A percentile compares a stretch with the other conserved stretches of the same genome.
Evolutionary conservation across 2,888 invertebrate genomes (phyloP).

Genomic region (Congeria kusceri): DNA sequence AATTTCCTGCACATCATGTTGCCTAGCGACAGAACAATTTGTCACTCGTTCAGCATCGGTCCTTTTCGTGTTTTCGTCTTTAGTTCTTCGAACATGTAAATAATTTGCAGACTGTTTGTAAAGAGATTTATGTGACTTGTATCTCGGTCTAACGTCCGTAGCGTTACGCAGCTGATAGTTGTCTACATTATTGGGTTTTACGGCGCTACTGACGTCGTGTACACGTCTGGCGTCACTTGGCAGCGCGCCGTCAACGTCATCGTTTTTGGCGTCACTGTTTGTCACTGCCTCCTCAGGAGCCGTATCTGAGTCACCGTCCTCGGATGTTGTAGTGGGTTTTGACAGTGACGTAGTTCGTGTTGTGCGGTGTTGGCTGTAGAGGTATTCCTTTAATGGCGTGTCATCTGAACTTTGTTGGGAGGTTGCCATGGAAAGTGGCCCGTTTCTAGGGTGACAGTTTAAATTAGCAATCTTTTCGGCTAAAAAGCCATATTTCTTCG

Average conservation of each 20-base stretch:
- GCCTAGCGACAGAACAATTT: too few species aligned
- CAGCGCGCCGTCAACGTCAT: neutral
- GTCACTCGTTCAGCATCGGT: too few species aligned
- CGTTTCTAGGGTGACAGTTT: too few species aligned
- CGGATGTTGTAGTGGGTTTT: neutral
- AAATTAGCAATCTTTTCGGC: constrained; percentile 13
- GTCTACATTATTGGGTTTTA: neutral
- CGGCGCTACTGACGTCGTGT: neutral
- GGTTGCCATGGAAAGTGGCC: neutral
- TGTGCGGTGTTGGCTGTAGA: neutral
- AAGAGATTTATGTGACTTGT: neutral
- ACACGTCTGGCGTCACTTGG: neutral
- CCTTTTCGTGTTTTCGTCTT: too few species aligned
- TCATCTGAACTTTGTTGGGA: neutral
- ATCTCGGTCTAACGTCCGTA: neutral
- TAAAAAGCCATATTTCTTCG: constrained; percentile 62
- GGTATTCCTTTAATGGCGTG: neutral
- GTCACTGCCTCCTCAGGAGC: neutral
- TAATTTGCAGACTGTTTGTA: too few species aligned
- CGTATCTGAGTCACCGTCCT: neutral
- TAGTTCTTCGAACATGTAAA: too few species aligned
- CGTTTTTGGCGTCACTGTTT: neutral
- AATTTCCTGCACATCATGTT: neutral
- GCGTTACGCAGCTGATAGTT: too few species aligned
- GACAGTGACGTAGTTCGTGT: neutral